These are phyloP conservation scores for Serilophus lunatus DNA, from an alignment of 2,113 vertebrate genomes.

Conservation along the genomic window DNA sequence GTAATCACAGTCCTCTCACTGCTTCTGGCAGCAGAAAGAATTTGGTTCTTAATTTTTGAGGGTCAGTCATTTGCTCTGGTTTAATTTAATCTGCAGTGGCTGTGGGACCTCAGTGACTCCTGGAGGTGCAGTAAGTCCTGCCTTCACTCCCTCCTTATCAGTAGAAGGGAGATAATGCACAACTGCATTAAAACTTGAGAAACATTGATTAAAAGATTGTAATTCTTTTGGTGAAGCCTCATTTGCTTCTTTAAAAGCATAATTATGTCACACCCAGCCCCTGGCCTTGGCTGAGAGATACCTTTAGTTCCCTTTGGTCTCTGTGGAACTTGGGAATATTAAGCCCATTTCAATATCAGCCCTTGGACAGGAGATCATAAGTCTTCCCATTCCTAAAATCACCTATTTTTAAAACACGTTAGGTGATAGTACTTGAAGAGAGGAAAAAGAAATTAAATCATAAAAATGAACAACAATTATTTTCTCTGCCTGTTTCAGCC, in stretches of 20 bases:
- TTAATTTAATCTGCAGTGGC: neutral
- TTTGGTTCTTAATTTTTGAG: neutral
- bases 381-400: neutral
- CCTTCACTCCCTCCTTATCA: neutral
- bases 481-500: neutral
- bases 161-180: neutral
- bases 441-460: neutral
- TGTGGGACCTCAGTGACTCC: neutral
- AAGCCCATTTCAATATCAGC: neutral
- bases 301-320: neutral
- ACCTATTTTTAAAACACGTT: neutral
- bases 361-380: neutral
- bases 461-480: slow-evolving; percentile 1
- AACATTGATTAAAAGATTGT: neutral
- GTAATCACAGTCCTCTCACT: neutral
- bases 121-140: neutral
- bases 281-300: neutral
- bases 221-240: neutral
- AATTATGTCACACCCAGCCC: neutral
- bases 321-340: neutral
- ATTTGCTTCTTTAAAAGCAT: neutral
- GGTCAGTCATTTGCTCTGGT: neutral
- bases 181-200: neutral
- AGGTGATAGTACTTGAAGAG: neutral
- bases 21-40: neutral